A percentile compares a stretch with the other conserved stretches of the same genome.
phyloP scores from a whole-genome alignment of 2,888 invertebrate species.

The Drosophila kuntzei region DNA sequence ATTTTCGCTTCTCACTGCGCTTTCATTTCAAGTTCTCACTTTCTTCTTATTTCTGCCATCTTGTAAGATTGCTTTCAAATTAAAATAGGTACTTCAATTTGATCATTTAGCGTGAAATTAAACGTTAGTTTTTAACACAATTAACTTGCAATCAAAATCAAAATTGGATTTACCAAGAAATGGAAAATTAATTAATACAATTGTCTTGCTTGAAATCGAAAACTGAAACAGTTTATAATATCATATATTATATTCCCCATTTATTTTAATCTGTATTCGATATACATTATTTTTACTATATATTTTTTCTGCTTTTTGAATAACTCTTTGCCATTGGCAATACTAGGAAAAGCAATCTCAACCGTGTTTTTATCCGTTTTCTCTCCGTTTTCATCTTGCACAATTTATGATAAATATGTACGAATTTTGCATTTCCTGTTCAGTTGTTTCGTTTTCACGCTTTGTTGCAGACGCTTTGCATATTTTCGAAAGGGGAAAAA shows the following conservation, averaged over 20 bases:
- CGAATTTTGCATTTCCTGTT: constrained; percentile 47
- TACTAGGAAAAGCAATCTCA: neutral
- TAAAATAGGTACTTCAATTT: neutral
- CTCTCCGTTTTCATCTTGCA: constrained; percentile 3
- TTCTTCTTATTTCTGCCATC: neutral
- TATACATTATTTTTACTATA: neutral
- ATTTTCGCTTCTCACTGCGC: neutral
- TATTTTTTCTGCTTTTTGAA: neutral
- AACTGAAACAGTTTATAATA: neutral
- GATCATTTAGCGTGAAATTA: neutral
- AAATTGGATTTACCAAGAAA: constrained; percentile 11
- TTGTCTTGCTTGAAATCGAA: neutral
- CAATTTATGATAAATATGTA: constrained; percentile 53
- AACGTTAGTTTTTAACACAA: constrained; percentile 6
- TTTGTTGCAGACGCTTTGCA: constrained; percentile 65
- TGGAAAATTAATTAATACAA: neutral
- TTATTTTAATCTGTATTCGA: neutral
- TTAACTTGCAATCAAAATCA: constrained; percentile 6
- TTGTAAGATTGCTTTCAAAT: neutral
- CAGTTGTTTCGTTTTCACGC: constrained; percentile 36
- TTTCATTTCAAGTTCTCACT: neutral
- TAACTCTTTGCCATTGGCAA: neutral
- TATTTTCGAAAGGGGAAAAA: constrained; percentile 25
- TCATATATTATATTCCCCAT: too few relatives aligned
- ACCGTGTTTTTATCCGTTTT: neutral